Conservation (phyloP, 2,797 vertebrate species). For the Sebastes ruberrimus region DNA sequence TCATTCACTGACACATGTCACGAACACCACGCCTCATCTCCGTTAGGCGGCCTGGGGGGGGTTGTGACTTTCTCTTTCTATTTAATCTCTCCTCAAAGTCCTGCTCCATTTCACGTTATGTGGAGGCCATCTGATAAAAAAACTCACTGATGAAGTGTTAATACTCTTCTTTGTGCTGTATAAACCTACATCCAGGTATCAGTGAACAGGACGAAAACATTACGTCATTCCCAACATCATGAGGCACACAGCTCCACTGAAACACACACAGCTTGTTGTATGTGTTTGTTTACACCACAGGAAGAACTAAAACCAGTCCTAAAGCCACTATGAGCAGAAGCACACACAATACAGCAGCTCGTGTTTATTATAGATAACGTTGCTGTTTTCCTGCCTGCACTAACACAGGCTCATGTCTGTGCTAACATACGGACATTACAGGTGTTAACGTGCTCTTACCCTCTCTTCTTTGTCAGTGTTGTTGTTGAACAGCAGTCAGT, state of each 20-base stretch:
- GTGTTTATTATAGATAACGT: not conserved
- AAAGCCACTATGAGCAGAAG: not conserved
- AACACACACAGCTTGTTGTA: not conserved
- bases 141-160: not conserved
- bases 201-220: constrained; percentile 39
- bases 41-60: not conserved
- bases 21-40: not conserved
- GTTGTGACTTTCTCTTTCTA: constrained; percentile 57
- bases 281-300: not conserved
- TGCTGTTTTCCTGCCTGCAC: not conserved
- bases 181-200: constrained; percentile 6
- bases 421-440: not conserved
- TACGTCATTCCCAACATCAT: constrained; percentile 52
- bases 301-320: not conserved
- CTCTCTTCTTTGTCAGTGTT: not conserved
- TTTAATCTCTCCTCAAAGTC: not conserved
- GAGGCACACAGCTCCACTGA: not conserved
- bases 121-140: not conserved
- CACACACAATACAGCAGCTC: not conserved
- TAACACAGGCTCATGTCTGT: not conserved
- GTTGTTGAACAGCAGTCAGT: not conserved
- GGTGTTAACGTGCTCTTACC: constrained; percentile 37
- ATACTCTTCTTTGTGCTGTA: not conserved
- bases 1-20: constrained; percentile 8
- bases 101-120: rapidly evolving